Evolutionary conservation across 2,113 vertebrate species (phyloP).

Genomic region (Emydocephalus ijimae): DNA sequence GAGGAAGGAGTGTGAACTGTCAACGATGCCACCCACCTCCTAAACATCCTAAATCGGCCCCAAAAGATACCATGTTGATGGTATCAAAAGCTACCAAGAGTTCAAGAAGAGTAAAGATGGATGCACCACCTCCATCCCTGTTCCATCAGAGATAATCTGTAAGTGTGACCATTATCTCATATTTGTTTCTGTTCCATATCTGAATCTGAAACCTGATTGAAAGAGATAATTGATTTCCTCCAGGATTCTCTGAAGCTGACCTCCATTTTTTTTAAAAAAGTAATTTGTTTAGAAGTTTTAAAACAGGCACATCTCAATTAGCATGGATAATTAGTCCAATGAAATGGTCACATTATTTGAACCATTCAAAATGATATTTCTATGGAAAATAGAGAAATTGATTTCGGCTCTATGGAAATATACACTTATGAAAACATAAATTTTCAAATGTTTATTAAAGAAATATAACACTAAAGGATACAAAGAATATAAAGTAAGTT

Average conservation of each 20-base stretch:
- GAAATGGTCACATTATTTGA: neutral
- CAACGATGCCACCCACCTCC: neutral
- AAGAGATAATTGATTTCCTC: too few species aligned
- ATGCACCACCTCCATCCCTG: too few species aligned
- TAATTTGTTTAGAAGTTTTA: neutral
- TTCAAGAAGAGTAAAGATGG: too few species aligned
- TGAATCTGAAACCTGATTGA: too few species aligned
- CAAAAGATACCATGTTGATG: too few species aligned
- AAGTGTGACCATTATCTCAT: too few species aligned
- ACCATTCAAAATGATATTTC: neutral
- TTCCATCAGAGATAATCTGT: too few species aligned
- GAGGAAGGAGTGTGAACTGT: neutral
- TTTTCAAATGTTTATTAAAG: neutral
- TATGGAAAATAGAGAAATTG: neutral
- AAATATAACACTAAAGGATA: neutral
- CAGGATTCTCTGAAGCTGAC: too few species aligned
- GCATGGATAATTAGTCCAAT: neutral
- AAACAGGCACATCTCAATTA: neutral
- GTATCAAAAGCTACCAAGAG: too few species aligned
- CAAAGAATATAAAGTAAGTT: neutral
- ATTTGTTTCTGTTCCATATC: too few species aligned
- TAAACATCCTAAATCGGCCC: too few species aligned
- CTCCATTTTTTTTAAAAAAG: neutral
- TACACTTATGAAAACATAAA: neutral
- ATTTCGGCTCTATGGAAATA: neutral